phyloP scores from a whole-genome alignment of 2,113 vertebrate genomes.

The Sphaerodactylus townsendi region DNA sequence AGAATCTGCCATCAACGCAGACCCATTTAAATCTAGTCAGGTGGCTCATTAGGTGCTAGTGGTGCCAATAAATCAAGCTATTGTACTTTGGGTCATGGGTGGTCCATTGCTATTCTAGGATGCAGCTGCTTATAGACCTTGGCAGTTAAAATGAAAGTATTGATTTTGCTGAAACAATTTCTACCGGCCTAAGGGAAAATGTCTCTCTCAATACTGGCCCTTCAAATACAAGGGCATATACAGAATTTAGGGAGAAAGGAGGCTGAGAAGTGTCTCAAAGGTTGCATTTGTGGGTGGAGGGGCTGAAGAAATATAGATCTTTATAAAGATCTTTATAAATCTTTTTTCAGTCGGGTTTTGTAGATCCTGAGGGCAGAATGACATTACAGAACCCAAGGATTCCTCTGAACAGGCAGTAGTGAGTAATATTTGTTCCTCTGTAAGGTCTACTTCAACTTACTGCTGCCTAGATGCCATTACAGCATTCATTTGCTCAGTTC shows the following conservation, averaged over 20 bases:
- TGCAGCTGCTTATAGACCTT: neutral
- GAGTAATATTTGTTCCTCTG: neutral
- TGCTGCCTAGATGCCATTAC: neutral
- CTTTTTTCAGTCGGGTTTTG: neutral
- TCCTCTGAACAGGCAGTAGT: neutral
- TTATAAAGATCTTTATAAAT: too few species aligned
- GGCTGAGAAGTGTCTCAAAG: neutral
- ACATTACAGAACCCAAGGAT: neutral
- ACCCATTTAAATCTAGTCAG: constrained; percentile 5
- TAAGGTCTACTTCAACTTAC: neutral
- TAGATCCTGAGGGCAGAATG: neutral
- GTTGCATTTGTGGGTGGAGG: neutral
- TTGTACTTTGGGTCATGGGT: neutral
- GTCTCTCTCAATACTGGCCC: neutral
- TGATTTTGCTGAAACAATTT: neutral
- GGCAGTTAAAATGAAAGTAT: neutral
- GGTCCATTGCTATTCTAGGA: constrained; percentile 7
- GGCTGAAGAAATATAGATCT: neutral
- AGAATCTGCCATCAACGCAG: neutral
- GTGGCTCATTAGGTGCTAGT: constrained; percentile 3
- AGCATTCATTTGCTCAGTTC: neutral
- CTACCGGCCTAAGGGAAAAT: neutral
- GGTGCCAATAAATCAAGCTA: neutral
- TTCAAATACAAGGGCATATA: neutral
- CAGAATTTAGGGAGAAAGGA: neutral